Evolutionary conservation across 2,797 vertebrate genomes (phyloP).

Genomic region (Sebastes matsubarae): DNA sequence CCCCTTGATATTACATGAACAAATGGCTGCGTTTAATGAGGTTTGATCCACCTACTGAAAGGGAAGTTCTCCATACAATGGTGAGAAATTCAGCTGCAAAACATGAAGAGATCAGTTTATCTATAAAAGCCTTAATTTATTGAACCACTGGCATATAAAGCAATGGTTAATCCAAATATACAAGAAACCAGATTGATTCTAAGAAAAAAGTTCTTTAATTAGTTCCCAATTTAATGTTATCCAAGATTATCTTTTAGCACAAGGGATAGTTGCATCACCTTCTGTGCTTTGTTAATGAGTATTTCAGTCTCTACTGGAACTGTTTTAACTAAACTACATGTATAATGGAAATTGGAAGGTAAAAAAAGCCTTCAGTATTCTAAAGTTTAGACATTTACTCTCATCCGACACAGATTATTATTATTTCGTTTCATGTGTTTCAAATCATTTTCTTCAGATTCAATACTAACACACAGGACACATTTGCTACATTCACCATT

Average conservation of each 20-base stretch:
- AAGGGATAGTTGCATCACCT: constrained; percentile 16
- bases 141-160: background rate
- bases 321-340: background rate
- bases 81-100: constrained; percentile 1
- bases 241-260: constrained; percentile 22
- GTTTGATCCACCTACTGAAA: constrained; percentile 23
- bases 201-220: constrained; percentile 26
- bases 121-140: background rate
- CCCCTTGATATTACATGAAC: constrained; percentile 9
- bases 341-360: background rate
- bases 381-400: background rate
- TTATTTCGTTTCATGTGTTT: background rate
- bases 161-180: background rate
- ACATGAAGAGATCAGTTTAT: constrained; percentile 9
- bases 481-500: background rate
- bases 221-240: constrained; percentile 5
- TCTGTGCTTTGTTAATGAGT: constrained; percentile 14
- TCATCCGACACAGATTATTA: background rate
- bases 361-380: background rate
- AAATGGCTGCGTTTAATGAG: constrained; percentile 14
- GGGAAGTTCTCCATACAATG: background rate
- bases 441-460: background rate
- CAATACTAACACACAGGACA: background rate
- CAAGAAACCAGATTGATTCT: background rate
- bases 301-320: background rate